Evolutionary conservation across 2,888 invertebrate species (phyloP), one percentile per base, ranked within the genome.

Genomic region (Sarcophaga carnaria): DNA sequence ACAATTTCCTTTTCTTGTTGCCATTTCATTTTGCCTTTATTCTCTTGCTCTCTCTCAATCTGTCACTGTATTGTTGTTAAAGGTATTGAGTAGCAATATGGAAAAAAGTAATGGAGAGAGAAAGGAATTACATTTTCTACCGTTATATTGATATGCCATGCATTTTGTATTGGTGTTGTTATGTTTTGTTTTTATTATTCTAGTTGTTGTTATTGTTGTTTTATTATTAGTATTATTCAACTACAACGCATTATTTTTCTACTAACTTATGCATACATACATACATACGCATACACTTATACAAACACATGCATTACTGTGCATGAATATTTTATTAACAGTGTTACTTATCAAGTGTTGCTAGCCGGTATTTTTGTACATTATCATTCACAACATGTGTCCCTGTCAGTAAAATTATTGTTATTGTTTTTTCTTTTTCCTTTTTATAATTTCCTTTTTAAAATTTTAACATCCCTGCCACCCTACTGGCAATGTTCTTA

Each of bases 281-380:
- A 37, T 22, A 22, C 22, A 22, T 37, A 37, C 8, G 3, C 37
- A 37, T 37, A 37, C 37, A 37, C 37, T 6, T 0, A 54, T 17
- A 14, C 54, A 54, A 4, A 54, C 54, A 54, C 17, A 54, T 54
- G 17, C 54, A 54, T 54, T 14, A 54, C 4, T 54, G 10, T 54
- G 54, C 17, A 54, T 54, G 49, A 66, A 47, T 70, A 8, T 49
- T 75, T 64, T 76, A 80, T 84, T 76, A 71, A 54, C 70, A 71
- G 70, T 75, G 70, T 75, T 76, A 71, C 78, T 87, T 87, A 79
- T 81, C 75, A 75, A 84, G 75, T 87, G 81, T 81, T 87, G 80
- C 84, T 87, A 79, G 81, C 81, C 84, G 87, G 84, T 81, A 84
- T 87, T 81, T 86, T 80, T 86, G 78, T 67, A 45, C 71, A 74